Conservation (phyloP, 2,888 invertebrate genomes). For the Microchrysa polita region DNA sequence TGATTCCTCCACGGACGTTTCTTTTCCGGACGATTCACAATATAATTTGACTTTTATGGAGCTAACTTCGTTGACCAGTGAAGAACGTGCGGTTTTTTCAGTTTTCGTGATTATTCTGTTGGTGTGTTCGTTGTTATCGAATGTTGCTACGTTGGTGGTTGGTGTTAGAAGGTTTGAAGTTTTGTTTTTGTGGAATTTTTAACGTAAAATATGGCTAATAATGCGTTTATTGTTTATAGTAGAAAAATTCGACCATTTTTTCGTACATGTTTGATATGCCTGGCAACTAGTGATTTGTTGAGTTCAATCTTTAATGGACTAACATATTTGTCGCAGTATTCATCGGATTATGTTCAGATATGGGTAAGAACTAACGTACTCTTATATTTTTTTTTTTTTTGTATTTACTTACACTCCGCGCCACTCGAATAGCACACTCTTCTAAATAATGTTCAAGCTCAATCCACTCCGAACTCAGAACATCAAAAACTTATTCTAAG, state of each 20-base stretch:
- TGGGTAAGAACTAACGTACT: constrained; percentile 60
- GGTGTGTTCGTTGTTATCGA: constrained; percentile 49
- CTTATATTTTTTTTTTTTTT: no score
- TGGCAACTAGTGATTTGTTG: constrained; percentile 66
- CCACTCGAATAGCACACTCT: no score
- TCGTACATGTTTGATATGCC: constrained; percentile 65
- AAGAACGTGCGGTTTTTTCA: constrained; percentile 39
- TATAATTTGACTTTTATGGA: not conserved
- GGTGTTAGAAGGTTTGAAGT: constrained; percentile 48
- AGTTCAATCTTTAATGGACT: constrained; percentile 56
- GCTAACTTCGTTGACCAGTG: constrained; percentile 7
- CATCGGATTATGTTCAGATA: constrained; percentile 55
- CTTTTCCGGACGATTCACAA: not conserved
- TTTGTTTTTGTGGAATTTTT: not conserved
- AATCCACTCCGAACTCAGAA: no score
- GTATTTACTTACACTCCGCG: no score
- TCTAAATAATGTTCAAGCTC: no score
- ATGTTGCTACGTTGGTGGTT: constrained; percentile 50
- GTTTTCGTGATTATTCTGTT: constrained; percentile 41
- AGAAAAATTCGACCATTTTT: constrained; percentile 67
- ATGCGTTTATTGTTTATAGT: constrained; percentile 12
- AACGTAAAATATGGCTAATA: not conserved
- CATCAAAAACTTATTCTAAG: no score
- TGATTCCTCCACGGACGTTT: not conserved
- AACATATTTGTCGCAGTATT: constrained; percentile 58